Evolutionary conservation across 2,797 vertebrate genomes (phyloP), one percentile per base, ranked within the genome.

Genomic region (Labeo calbasu): DNA sequence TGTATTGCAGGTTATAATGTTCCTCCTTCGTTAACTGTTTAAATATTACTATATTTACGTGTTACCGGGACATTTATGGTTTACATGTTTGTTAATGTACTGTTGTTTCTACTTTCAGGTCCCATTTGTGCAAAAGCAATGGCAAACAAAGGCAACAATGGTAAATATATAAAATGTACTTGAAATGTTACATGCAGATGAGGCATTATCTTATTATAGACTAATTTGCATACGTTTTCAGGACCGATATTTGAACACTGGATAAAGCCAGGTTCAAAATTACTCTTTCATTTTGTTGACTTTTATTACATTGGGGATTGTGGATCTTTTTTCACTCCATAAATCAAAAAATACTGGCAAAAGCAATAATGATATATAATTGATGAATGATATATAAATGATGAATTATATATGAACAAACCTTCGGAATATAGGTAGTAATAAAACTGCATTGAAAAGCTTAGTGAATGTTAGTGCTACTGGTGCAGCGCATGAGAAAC

Each of bases 51-150:
- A 10, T 14, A 55, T 32, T 53, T 80, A 19, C 2, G 14, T 57
- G 21, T 57, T 1, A 11, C 1, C 1, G 11, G 51, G 23, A 10
- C n/a, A 46, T 57, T 59, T 57, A 15, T 79, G 48, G 4, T 55
- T 23, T 3, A 21, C 3, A 13, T 36, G 11, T n/a, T 13, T 21
- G 11, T 8, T 78, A 21, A 28, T 10, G 11, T 59, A 23, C 36
- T 61, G 36, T 70, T 6, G 79, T 71, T 8, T 81, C 12, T 57
- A 48, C 17, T n/a, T 61, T 61, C 8, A 72, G 69, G 69, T 63
- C 32, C 4, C 32, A 17, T 73, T 63, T 81, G 51, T 50, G 40
- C 11, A 23, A 63, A 21, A 73, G 55, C 28, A 40, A 82, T 82
- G 80, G 57, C 43, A 40, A 43, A 28, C 55, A 21, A 75, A 53